Evolutionary conservation across 2,888 invertebrate species (phyloP), one percentile per base, ranked within the genome.

Genomic region (Prosopocoilus inquinatus): DNA sequence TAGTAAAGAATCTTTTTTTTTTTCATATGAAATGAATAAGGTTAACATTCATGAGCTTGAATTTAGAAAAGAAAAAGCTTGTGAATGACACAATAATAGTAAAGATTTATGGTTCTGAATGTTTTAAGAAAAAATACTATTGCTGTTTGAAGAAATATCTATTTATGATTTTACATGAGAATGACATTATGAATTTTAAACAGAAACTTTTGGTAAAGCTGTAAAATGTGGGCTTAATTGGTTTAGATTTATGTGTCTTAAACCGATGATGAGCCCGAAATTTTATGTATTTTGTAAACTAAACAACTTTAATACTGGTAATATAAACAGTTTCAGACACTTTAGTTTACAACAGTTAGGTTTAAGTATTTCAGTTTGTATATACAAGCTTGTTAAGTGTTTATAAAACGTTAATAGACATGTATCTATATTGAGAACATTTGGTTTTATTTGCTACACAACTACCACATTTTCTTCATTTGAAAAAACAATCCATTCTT

Each of bases 301-400:
- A 73, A 73, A 74, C 66, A 68, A 67, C 66, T 65, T 65, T 67
- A 67, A 68, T 70, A 67, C 66, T 67, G 68, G 67, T 67, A 65
- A 69, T 71, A 72, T 70, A 73, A 73, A 74, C 66, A 68, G 65
- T 65, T 64, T 64, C 67, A 70, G 69, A 70, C 69, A 68, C 69
- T 69, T 68, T 64, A 66, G 75, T 75, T 75, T 75, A 74, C 71
- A 72, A 68, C 69, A 70, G 69, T 64, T 65, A 63, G 68, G 65
- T 71, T 72, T 72, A 72, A 75, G 73, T 73, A 72, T 73, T 73
- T 65, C 68, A 67, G 70, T 72, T 74, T 73, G 73, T 75, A 67
- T 75, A 74, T 69, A 71, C 71, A 71, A 64, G 65, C 65, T 65
- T 65, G 67, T 70, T 71, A 72, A 74, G 73, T 74, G 72, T 73